A percentile compares a stretch with the other conserved stretches of the same genome.
Evolutionary conservation across 2,113 vertebrate genomes (phyloP).

Genomic region (Mandrillus leucophaeus): DNA sequence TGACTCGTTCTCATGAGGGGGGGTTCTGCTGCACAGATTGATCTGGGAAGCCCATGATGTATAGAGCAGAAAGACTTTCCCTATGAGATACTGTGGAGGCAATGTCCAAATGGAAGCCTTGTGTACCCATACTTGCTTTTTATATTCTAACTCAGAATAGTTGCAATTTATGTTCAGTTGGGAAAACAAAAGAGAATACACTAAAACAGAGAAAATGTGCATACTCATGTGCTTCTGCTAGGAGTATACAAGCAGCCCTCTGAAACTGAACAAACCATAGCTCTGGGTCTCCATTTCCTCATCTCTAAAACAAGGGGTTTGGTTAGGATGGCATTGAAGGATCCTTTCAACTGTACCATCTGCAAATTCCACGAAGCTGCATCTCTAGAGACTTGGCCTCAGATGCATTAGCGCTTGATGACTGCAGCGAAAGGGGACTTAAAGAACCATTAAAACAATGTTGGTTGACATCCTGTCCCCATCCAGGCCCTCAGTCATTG

Average conservation of each 20-base stretch:
- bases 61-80: neutral
- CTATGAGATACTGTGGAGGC: neutral
- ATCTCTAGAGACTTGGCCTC: neutral
- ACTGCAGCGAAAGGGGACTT: neutral
- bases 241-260: neutral
- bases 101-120: neutral
- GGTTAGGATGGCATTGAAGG: neutral
- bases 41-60: neutral
- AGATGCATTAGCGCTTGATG: neutral
- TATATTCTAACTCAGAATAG: slow-evolving; percentile 29
- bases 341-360: neutral
- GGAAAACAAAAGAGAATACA: neutral
- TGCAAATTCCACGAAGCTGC: neutral
- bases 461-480: neutral
- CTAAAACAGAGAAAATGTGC: neutral
- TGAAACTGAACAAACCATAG: neutral
- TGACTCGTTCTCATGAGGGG: neutral
- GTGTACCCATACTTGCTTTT: neutral
- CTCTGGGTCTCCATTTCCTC: neutral
- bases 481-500: neutral
- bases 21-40: neutral
- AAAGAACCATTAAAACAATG: accelerated
- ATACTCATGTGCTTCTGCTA: neutral
- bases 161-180: neutral
- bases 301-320: neutral